phyloP scores from a whole-genome alignment of 2,888 invertebrate genomes.

The Cecidostiba fungosa region DNA sequence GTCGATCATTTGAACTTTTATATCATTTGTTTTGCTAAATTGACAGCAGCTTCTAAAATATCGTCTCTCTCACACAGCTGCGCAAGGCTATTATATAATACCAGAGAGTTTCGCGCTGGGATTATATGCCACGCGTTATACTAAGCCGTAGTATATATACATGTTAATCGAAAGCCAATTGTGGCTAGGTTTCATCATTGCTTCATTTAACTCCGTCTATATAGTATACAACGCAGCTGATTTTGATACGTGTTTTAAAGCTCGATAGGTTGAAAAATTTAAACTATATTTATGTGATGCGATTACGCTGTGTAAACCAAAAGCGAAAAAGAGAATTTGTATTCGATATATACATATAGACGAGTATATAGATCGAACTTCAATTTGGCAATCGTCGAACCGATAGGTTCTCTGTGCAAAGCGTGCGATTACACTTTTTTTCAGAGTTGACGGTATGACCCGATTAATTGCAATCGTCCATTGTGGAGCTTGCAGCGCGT shows the following conservation, averaged over 20 bases:
- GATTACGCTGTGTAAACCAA: not conserved
- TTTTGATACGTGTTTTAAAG: not conserved
- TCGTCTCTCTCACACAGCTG: no score
- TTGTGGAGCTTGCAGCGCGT: not conserved
- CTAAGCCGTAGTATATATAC: slow-evolving; percentile 21
- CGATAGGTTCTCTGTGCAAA: not conserved
- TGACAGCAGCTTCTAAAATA: not conserved
- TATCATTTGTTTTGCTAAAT: no score
- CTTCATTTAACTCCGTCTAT: not conserved
- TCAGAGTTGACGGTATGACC: not conserved
- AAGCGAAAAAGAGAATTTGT: not conserved
- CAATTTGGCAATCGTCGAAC: not conserved
- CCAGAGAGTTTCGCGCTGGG: not conserved
- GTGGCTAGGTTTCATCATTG: slow-evolving; percentile 21
- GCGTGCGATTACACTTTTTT: not conserved
- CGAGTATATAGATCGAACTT: not conserved
- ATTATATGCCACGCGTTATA: slow-evolving; percentile 21
- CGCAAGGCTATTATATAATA: not conserved
- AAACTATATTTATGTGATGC: no score
- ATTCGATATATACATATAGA: not conserved
- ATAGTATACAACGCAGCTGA: not conserved
- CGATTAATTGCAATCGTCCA: slow-evolving; percentile 3
- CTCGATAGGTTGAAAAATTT: not conserved
- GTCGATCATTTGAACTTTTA: no score
- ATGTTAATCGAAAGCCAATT: slow-evolving; percentile 48